phyloP scores from a whole-genome alignment of 2,888 invertebrate species.

The Asteroscopus sphinx region DNA sequence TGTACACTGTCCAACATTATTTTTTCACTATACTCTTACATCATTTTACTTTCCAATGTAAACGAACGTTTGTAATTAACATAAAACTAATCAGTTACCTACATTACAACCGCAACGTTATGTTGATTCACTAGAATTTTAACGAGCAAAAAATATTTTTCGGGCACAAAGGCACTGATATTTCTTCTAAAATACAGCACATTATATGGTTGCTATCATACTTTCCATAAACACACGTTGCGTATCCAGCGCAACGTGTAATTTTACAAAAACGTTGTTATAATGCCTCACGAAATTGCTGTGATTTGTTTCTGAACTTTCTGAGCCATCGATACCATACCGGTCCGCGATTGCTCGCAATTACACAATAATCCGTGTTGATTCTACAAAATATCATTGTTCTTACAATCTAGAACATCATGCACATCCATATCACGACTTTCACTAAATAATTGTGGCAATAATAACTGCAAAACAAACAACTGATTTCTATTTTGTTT shows the following conservation, averaged over 20 bases:
- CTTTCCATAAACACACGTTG: slow-evolving; percentile 80
- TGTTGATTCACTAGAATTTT: slow-evolving; percentile 29
- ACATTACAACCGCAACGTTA: too few relatives aligned
- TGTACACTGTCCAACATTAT: slow-evolving; percentile 53
- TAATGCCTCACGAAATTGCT: slow-evolving; percentile 83
- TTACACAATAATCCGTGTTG: slow-evolving; percentile 82
- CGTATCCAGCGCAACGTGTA: slow-evolving; percentile 73
- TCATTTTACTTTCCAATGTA: slow-evolving; percentile 73
- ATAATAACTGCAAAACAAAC: slow-evolving; percentile 14
- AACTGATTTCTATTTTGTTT: slow-evolving; percentile 14
- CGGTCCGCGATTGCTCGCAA: slow-evolving; percentile 71
- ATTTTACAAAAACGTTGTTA: slow-evolving; percentile 85
- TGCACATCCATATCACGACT: slow-evolving; percentile 57
- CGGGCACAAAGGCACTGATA: slow-evolving; percentile 47
- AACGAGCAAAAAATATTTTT: slow-evolving; percentile 38
- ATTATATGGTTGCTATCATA: slow-evolving; percentile 68
- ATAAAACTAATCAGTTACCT: slow-evolving; percentile 54
- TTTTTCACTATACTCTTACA: slow-evolving; percentile 54
- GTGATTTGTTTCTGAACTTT: slow-evolving; percentile 81
- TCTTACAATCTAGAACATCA: slow-evolving; percentile 55
- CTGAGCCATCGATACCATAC: slow-evolving; percentile 74
- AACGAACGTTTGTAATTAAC: slow-evolving; percentile 61
- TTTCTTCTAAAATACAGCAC: slow-evolving; percentile 59
- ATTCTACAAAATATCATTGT: slow-evolving; percentile 74
- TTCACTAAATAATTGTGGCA: slow-evolving; percentile 55